These are phyloP conservation scores for Heteromormyrus szaboi DNA, from an alignment of 2,797 vertebrate genomes.

Conservation along the genomic window DNA sequence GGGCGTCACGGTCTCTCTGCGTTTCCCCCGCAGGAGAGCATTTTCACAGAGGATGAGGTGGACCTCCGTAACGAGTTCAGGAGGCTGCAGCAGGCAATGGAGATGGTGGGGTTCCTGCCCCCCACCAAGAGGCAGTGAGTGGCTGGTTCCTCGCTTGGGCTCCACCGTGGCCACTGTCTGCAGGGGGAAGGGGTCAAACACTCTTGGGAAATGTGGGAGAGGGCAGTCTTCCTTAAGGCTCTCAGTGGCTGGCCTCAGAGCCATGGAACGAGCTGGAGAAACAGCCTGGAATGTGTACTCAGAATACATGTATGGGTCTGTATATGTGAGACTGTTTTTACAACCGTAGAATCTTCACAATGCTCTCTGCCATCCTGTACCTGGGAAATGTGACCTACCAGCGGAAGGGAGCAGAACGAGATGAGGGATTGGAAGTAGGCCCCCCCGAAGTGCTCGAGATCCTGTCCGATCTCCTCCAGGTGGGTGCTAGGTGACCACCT, in stretches of 20 bases:
- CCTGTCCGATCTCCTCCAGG: conserved; percentile 83
- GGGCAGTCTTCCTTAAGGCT: background rate
- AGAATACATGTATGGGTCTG: background rate
- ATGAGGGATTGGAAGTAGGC: conserved; percentile 74
- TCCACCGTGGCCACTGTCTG: background rate
- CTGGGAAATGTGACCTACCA: conserved; percentile 83
- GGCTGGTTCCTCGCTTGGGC: background rate
- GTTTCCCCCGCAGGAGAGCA: conserved; percentile 63
- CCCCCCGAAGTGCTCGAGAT: conserved; percentile 75
- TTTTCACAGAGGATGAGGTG: conserved; percentile 72
- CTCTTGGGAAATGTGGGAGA: background rate
- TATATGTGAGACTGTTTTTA: background rate
- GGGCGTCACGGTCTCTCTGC: background rate
- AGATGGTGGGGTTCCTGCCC: conserved; percentile 94
- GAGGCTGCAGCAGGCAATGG: conserved; percentile 93
- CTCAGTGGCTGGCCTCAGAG: background rate
- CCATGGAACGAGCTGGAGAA: background rate
- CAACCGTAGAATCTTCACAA: conserved; percentile 75
- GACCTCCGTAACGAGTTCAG: conserved; percentile 78
- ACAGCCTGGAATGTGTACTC: background rate
- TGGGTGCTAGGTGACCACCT: conserved; percentile 27
- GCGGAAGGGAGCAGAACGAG: conserved; percentile 60
- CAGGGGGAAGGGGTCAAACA: background rate
- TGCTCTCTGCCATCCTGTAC: conserved; percentile 87
- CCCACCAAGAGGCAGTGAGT: conserved; percentile 84